Percentiles rank a stretch among this genome's conserved stretches.
phyloP scores from a whole-genome alignment of 2,113 vertebrate genomes.

The Zapornia atra region DNA sequence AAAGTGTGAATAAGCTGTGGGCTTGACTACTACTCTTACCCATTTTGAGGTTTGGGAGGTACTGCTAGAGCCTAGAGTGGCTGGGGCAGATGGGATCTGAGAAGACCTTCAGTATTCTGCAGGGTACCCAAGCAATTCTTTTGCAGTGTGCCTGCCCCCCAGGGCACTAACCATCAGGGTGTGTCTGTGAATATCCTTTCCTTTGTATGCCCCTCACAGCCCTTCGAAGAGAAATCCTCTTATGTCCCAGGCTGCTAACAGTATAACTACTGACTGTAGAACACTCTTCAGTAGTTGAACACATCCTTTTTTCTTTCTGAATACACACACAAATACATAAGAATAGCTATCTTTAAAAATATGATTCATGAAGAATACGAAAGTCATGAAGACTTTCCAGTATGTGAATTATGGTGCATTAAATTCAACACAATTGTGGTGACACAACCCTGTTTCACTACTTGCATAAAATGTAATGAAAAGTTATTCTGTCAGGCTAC shows the following conservation, averaged over 20 bases:
- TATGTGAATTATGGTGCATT: constrained; percentile 59
- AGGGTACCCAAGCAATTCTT: not conserved
- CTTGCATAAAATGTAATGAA: constrained; percentile 35
- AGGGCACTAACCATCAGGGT: not conserved
- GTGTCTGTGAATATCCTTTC: not conserved
- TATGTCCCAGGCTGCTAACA: not conserved
- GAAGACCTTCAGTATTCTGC: rapidly evolving
- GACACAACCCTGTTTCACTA: constrained; percentile 16
- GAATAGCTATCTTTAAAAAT: constrained; percentile 55
- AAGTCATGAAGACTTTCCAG: constrained; percentile 44
- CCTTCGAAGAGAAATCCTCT: not conserved
- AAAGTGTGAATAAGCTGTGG: not conserved
- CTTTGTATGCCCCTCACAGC: not conserved
- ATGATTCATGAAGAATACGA: constrained; percentile 41
- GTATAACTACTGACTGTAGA: not conserved
- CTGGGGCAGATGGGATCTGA: not conserved
- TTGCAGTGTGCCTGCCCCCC: not conserved
- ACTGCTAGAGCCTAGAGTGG: not conserved
- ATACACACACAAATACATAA: constrained; percentile 10
- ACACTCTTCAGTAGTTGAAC: not conserved
- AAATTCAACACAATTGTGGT: constrained; percentile 62
- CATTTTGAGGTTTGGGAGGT: not conserved
- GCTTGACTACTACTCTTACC: not conserved
- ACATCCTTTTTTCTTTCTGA: not conserved
- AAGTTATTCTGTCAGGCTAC: constrained; percentile 48